Percentiles rank a stretch among this genome's conserved stretches.
Conservation (phyloP, 2,113 vertebrate genomes). For the Pituophis catenifer region DNA sequence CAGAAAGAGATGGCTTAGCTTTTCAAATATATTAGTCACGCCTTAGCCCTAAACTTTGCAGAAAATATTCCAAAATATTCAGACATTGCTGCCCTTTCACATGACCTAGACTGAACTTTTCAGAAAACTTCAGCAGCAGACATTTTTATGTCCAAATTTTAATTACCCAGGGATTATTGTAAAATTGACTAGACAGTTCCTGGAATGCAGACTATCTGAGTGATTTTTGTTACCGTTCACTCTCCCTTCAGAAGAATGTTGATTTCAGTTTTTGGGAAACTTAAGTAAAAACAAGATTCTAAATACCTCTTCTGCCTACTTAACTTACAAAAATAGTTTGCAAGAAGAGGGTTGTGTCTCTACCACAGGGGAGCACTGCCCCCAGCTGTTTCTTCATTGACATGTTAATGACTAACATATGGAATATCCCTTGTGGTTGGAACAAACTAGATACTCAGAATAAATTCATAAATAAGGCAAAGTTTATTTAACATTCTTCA, state of each 20-base stretch:
- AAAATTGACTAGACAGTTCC: neutral
- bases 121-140: neutral
- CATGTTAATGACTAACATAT: neutral
- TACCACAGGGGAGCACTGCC: neutral
- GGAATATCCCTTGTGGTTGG: fast-evolving
- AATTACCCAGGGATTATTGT: neutral
- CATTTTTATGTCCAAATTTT: conserved; percentile 2
- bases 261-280: neutral
- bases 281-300: neutral
- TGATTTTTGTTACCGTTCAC: neutral
- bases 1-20: neutral
- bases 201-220: neutral
- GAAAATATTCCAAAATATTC: conserved; percentile 3
- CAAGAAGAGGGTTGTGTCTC: neutral
- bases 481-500: neutral
- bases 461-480: neutral
- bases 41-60: neutral
- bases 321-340: neutral
- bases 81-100: conserved; percentile 8
- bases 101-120: conserved; percentile 7
- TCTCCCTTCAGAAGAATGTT: neutral
- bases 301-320: neutral
- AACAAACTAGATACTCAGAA: fast-evolving
- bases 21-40: neutral
- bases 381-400: neutral